Evolutionary conservation across 53 echinoderm and acorn worm genomes (phyloP).

Genomic region (Henricia sp.): DNA sequence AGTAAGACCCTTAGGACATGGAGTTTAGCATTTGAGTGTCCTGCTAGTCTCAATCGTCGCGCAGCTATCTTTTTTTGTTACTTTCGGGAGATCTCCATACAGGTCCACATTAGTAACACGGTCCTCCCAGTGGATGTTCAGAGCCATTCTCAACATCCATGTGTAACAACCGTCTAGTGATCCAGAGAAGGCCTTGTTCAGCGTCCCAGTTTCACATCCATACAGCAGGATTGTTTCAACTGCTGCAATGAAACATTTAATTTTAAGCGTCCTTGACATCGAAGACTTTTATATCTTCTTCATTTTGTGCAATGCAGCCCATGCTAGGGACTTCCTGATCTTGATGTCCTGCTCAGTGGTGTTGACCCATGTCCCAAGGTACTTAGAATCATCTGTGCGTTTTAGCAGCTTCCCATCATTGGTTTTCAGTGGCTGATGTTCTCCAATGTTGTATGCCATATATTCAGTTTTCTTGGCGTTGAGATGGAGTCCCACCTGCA

Average conservation of each 20-base stretch:
- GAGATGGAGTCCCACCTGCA: neutral
- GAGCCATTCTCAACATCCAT: neutral
- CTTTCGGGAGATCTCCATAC: neutral
- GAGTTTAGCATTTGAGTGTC: too few relatives aligned
- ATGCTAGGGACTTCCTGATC: conserved; percentile 10
- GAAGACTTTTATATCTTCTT: neutral
- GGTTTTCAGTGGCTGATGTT: neutral
- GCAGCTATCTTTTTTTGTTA: neutral
- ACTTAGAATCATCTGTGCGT: neutral
- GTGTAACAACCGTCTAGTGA: conserved; percentile 26
- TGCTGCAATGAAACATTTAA: conserved; percentile 3
- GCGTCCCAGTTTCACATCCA: conserved; percentile 19
- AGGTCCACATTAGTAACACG: neutral
- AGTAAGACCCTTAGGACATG: too few relatives aligned
- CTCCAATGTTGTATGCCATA: neutral
- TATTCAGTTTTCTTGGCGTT: conserved; percentile 13
- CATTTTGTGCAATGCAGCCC: conserved; percentile 14
- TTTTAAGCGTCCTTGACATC: conserved; percentile 4
- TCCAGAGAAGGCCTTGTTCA: neutral
- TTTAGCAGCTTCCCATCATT: neutral
- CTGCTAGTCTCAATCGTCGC: too few relatives aligned
- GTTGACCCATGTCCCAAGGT: conserved; percentile 40
- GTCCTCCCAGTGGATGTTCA: conserved; percentile 21
- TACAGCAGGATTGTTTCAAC: conserved; percentile 32
- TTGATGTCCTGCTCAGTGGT: conserved; percentile 40